Evolutionary conservation across 1,140 invertebrate genomes (phyloP).

Genomic region (Lepidurus apus): DNA sequence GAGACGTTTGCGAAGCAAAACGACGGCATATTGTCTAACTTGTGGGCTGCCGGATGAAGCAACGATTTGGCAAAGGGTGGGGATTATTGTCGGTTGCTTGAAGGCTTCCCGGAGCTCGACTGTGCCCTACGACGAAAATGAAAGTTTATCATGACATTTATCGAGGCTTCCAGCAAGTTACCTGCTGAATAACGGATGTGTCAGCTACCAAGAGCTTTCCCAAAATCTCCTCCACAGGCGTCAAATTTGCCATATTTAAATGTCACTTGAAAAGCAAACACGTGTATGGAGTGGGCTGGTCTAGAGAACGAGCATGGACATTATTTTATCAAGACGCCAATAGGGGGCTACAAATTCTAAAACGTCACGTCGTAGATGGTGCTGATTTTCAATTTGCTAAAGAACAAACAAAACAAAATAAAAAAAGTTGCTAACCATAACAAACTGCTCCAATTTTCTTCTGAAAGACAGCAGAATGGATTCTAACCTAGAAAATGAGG

Average conservation of each 20-base stretch:
- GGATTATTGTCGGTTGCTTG: slow-evolving; percentile 55
- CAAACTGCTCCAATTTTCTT: no score
- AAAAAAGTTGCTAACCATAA: no score
- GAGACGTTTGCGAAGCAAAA: slow-evolving; percentile 57
- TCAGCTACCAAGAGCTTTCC: slow-evolving; percentile 6
- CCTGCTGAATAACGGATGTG: not conserved
- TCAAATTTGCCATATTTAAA: not conserved
- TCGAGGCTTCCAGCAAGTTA: not conserved
- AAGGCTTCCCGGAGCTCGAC: slow-evolving; percentile 57
- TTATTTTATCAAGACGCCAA: no score
- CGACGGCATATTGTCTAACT: slow-evolving; percentile 62
- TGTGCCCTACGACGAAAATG: slow-evolving; percentile 51
- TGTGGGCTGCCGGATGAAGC: slow-evolving; percentile 51
- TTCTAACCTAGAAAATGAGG: not conserved
- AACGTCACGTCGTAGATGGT: no score
- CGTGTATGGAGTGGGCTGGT: not conserved
- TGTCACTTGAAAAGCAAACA: not conserved
- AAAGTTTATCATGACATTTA: not conserved
- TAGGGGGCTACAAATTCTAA: no score
- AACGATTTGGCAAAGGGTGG: slow-evolving; percentile 54
- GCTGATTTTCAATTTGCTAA: no score
- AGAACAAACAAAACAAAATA: no score
- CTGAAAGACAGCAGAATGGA: not conserved
- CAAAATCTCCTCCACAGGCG: not conserved
- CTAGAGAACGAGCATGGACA: not conserved